Evolutionary conservation across 2,113 vertebrate genomes (phyloP), one percentile per base, ranked within the genome.

Genomic region (Oreocharis arfaki): DNA sequence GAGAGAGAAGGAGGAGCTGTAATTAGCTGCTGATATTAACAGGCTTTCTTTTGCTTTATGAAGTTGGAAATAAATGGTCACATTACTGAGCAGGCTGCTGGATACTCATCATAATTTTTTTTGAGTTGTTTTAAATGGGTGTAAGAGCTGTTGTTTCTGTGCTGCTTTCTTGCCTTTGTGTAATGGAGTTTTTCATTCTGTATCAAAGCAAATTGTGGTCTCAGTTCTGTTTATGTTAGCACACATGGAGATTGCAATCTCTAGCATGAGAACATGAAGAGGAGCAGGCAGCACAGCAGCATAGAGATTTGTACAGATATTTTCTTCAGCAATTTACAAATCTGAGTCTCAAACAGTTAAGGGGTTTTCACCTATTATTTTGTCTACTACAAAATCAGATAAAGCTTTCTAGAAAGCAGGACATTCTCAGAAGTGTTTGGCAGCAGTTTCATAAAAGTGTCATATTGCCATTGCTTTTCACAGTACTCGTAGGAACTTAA

Each of bases 21-120:
- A 97, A 97, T 97, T 97, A 97, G 93, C 87, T 84, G 32, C 68
- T 85, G 93, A 90, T 96, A 94, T 94, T 95, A 93, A 87, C 84
- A 89, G 74, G 44, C 46, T 91, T 93, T 89, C 61, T 70, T 91
- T 77, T 73, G 19, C 70, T 83, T 91, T 92, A 88, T 95, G 82
- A 93, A 91, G 80, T 46, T 84, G 49, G 74, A 93, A 89, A 94
- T 90, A 90, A 91, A 84, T 50, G 79, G 50, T 37, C 69, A 76
- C 35, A 84, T 93, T 91, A 85, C 77, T 35, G 30, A 89, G 81
- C 50, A 67, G 70, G 82, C 79, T 89, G 67, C 80, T 85, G 79
- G 79, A 77, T 93, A 32, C 73, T 94, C 70, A 57, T 79, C 63
- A 37, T 86, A 78, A 65, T 83, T 75, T 65, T 86, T 90, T 82